Percentiles rank a stretch among this genome's conserved stretches.
Conservation (phyloP, 2,888 invertebrate genomes). For the Serrognathus titanus region DNA sequence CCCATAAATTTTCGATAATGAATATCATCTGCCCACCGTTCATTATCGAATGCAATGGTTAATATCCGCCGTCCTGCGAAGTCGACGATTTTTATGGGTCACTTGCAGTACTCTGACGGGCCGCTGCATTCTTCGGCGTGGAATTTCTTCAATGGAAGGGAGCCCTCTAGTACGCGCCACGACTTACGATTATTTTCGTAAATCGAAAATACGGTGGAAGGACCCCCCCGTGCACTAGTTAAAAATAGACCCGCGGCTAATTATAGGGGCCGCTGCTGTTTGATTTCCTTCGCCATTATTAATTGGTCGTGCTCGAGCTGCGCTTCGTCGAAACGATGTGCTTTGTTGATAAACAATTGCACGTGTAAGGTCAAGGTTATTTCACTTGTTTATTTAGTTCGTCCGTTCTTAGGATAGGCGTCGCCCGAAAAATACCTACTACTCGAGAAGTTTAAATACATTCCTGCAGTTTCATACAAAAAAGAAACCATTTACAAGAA, state of each 20-base stretch:
- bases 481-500: no score
- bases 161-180: constrained; percentile 7
- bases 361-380: neutral
- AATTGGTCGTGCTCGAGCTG: no score
- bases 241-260: neutral
- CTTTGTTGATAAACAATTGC: neutral
- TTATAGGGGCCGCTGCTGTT: neutral
- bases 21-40: constrained; percentile 4
- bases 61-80: constrained; percentile 13
- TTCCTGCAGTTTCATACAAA: no score
- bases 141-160: constrained; percentile 27
- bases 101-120: constrained; percentile 21
- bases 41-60: constrained; percentile 16
- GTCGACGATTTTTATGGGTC: neutral
- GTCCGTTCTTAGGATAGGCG: no score
- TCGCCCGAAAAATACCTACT: no score
- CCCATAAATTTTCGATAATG: neutral
- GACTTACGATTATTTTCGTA: constrained; percentile 19
- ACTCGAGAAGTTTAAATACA: no score
- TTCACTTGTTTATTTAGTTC: no score
- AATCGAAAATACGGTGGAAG: constrained; percentile 7
- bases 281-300: no score
- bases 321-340: no score
- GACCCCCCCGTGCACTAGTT: constrained; percentile 5
- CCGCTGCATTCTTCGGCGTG: constrained; percentile 30